phyloP scores from a whole-genome alignment of 2,113 vertebrate genomes.

The Carettochelys insculpta region DNA sequence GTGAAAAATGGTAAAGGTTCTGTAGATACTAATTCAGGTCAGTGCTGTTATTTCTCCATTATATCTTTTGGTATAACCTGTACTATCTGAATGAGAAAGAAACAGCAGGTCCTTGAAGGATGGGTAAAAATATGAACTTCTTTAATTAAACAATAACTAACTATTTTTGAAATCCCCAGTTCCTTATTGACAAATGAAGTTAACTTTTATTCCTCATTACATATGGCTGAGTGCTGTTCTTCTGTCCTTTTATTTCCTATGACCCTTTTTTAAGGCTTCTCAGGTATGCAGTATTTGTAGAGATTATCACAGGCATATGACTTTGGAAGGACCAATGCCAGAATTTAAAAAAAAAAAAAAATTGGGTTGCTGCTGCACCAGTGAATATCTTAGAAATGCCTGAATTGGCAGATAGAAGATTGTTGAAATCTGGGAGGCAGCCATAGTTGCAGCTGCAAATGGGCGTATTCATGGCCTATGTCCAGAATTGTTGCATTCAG shows the following conservation, averaged over 20 bases:
- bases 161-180: background rate
- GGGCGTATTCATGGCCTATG: background rate
- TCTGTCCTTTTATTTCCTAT: background rate
- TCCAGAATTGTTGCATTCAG: background rate
- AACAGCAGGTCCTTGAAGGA: background rate
- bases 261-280: background rate
- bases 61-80: background rate
- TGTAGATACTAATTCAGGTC: conserved; percentile 85
- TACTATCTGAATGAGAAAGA: background rate
- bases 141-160: background rate
- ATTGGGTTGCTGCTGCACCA: background rate
- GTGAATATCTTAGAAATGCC: background rate
- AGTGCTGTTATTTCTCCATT: conserved; percentile 30
- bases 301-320: background rate
- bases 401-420: background rate
- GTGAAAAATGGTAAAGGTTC: conserved; percentile 92
- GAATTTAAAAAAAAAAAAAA: background rate
- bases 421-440: background rate
- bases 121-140: background rate
- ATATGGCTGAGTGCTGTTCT: too few species aligned
- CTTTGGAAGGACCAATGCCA: background rate
- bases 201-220: rapidly evolving
- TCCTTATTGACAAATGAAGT: background rate
- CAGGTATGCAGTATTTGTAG: background rate
- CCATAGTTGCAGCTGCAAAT: background rate